Evolutionary conservation across 2,888 invertebrate genomes (phyloP).

Genomic region (Sthenelais limicola): DNA sequence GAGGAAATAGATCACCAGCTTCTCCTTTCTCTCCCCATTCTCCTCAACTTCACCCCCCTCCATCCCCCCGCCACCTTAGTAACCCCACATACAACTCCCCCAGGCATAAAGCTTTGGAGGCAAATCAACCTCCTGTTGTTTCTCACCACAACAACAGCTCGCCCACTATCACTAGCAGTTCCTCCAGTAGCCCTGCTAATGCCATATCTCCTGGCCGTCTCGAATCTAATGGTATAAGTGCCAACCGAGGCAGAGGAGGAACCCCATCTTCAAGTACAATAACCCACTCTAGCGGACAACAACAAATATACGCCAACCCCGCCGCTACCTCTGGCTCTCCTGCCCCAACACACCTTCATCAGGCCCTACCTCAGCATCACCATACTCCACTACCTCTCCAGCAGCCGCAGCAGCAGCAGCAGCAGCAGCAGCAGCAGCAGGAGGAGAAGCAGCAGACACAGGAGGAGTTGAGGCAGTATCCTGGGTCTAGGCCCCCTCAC

Average conservation of each 20-base stretch:
- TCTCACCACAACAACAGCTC: neutral
- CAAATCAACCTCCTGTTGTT: neutral
- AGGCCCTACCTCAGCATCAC: too few species aligned
- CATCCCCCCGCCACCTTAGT: neutral
- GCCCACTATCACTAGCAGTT: neutral
- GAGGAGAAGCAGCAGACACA: neutral
- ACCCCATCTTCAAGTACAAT: too few species aligned
- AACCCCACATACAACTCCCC: neutral
- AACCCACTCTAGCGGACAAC: too few species aligned
- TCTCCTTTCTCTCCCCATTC: neutral
- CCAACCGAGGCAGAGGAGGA: too few species aligned
- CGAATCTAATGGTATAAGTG: too few species aligned
- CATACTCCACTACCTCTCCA: too few species aligned
- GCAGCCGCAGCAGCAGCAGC: too few species aligned
- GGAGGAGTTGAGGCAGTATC: constrained; percentile 5
- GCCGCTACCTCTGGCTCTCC: too few species aligned
- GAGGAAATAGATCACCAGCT: too few species aligned
- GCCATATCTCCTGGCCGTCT: neutral
- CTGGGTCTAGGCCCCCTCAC: neutral
- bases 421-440: neutral
- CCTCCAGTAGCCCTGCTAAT: constrained; percentile 7
- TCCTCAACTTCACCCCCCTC: neutral
- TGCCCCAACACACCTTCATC: too few species aligned
- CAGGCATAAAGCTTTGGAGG: neutral
- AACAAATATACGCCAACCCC: too few species aligned